Evolutionary conservation across 2,113 vertebrate species (phyloP), one percentile per base, ranked within the genome.

Genomic region (Piprites chloris): DNA sequence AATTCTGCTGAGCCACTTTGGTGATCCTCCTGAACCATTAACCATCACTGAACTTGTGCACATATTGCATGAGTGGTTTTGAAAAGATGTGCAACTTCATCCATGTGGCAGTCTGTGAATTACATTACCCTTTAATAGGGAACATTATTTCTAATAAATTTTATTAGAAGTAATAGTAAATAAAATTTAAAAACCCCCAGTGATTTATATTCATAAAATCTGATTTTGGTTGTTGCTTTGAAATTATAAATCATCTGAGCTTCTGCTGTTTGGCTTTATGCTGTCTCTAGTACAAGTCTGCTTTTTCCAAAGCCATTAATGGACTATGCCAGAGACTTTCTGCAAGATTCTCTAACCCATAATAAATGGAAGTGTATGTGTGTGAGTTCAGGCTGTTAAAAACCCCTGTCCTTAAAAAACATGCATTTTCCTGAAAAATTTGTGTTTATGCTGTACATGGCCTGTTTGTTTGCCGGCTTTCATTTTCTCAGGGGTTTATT

Each of bases 401-500:
- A 78, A 8, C 26, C 22, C 22, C 30, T 81, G 67, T 59, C 59
- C 68, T 93, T 83, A 58, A 91, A 76, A 20, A 5, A 7, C 14
- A 39, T 74, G 37, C 8, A 19, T 88, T 95, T 92, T 92, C 72
- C 30, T 41, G 59, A 80, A 90, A 20, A 69, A 50, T 83, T 73
- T 50, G 9, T 93, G 33, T 81, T 94, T 86, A 49, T 91, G 56
- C 76, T 81, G 47, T 95, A 89, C 50, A 46, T 42, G 49, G 56
- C 44, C 65, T 47, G 9, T 85, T 90, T 74, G 37, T 88, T 86
- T 80, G 79, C 85, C 86, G 81, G 63, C 42, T 88, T 90, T 92
- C 39, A 10, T 90, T 91, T 95, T 90, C 92, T 95, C 94, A 97
- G 95, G 92, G 90, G 79, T 61, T 50, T 91, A n/a, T 83, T 78